Evolutionary conservation across 35 echinoderm and acorn worm species (phyloP).

Genomic region (Apostichopus parvimensis): DNA sequence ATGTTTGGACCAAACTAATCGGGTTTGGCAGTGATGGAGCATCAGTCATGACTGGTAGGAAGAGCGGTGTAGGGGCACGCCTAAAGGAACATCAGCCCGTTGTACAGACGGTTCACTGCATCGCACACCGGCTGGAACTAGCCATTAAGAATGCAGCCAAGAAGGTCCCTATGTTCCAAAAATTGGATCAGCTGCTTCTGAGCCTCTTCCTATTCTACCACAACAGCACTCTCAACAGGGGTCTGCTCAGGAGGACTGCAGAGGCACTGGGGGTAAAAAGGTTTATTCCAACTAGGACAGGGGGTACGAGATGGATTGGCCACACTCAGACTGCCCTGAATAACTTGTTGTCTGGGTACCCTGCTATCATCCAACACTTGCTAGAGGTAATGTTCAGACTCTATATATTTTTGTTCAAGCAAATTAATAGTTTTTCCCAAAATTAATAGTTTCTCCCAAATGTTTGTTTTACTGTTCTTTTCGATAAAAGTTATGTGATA

Average conservation of each 20-base stretch:
- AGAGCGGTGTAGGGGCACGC: slow-evolving; percentile 10
- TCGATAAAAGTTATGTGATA: too few relatives aligned
- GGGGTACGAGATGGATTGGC: background rate
- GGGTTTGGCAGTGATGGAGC: slow-evolving; percentile 19
- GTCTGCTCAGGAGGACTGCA: background rate
- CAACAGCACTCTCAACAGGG: slow-evolving; percentile 5
- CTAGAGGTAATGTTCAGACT: background rate
- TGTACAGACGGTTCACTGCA: background rate
- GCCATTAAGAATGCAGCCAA: slow-evolving; percentile 6
- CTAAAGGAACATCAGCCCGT: background rate
- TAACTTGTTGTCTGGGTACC: background rate
- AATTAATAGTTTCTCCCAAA: background rate
- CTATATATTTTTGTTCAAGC: background rate
- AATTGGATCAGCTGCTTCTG: background rate
- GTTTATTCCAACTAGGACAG: slow-evolving; percentile 10
- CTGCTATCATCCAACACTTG: slow-evolving; percentile 40
- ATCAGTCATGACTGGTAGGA: slow-evolving; percentile 2
- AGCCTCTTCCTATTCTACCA: slow-evolving; percentile 10
- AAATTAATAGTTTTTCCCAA: background rate
- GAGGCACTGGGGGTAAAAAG: background rate
- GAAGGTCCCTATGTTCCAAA: background rate
- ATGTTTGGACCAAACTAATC: background rate
- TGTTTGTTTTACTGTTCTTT: background rate
- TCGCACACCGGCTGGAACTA: slow-evolving; percentile 4
- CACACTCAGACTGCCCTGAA: too few relatives aligned